Evolutionary conservation across 2,888 invertebrate genomes (phyloP), one percentile per base, ranked within the genome.

Genomic region (Tortricodes alternella): DNA sequence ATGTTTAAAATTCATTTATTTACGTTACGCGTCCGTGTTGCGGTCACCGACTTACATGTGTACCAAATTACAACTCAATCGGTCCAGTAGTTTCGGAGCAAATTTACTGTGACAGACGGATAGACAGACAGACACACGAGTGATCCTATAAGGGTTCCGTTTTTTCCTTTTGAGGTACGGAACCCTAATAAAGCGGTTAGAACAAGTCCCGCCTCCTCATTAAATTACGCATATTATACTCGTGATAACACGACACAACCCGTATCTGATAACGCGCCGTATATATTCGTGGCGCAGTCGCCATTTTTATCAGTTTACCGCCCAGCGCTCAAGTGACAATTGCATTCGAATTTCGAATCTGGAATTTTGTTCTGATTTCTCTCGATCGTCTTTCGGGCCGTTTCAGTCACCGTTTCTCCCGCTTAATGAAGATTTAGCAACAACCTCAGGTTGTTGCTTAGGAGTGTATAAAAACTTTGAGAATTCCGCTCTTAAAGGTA

Each of bases 401-500:
- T 57, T 44, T 15, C 29, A 29, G 34, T 58, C 32, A 24, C 23
- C 52, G 57, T 58, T 18, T 46, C 59, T 52, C 62, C 58, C 60
- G 56, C 58, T 37, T 64, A 57, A 58, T 67, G 71, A 41, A 66
- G 50, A 67, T 76, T 90, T 87, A 85, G 90, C 91, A 90, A 78
- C 90, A 90, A 88, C 90, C 90, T 46, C 11, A 43, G 88, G 91
- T 90, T 90, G 91, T 90, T 90, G 90, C 90, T 89, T 88, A 78
- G 66, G 68, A 77, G 86, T 83, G 65, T 59, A 63, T 70, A 75
- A 90, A 92, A 92, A 91, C 92, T 92, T 92, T 92, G 89, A 93
- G 93, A 93, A 93, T 93, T 93, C 84, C 92, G 89, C 88, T 89
- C 80, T 79, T 85, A 87, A 87, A 80, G 87, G 92, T 92, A 74